phyloP scores from a whole-genome alignment of 2,888 invertebrate species.

The Leptinotarsa juncta region DNA sequence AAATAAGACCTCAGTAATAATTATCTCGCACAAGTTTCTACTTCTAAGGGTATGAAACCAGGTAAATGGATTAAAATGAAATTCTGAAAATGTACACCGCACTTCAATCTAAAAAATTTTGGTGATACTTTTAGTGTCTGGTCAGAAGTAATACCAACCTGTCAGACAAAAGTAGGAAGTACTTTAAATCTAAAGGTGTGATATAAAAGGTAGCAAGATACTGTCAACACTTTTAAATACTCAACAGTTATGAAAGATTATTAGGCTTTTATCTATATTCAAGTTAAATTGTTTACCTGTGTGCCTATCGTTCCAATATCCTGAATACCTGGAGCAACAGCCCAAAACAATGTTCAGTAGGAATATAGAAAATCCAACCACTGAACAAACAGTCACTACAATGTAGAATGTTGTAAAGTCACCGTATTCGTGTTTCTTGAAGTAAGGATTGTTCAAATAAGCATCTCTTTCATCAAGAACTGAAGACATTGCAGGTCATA shows the following conservation, averaged over 20 bases:
- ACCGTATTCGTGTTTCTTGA: conserved; percentile 71
- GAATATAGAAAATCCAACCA: conserved; percentile 77
- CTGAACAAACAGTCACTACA: conserved; percentile 80
- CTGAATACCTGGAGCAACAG: conserved; percentile 82
- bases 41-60: no score
- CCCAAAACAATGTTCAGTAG: conserved; percentile 83
- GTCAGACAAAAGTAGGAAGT: neutral
- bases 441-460: conserved; percentile 74
- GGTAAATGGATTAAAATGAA: no score
- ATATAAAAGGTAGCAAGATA: neutral
- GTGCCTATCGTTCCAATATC: conserved; percentile 86
- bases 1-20: no score
- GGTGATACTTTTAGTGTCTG: no score
- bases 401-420: conserved; percentile 90
- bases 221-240: no score
- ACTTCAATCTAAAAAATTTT: no score
- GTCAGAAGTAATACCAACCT: no score
- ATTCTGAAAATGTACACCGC: no score
- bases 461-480: conserved; percentile 70
- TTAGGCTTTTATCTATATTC: neutral
- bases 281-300: conserved; percentile 71
- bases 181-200: neutral
- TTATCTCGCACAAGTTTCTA: no score
- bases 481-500: conserved; percentile 70
- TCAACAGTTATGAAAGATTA: no score